A percentile compares a stretch with the other conserved stretches of the same genome.
These are phyloP conservation scores for Rhizoglyphus robini DNA, from an alignment of 1,140 invertebrate genomes.

Conservation along the genomic window DNA sequence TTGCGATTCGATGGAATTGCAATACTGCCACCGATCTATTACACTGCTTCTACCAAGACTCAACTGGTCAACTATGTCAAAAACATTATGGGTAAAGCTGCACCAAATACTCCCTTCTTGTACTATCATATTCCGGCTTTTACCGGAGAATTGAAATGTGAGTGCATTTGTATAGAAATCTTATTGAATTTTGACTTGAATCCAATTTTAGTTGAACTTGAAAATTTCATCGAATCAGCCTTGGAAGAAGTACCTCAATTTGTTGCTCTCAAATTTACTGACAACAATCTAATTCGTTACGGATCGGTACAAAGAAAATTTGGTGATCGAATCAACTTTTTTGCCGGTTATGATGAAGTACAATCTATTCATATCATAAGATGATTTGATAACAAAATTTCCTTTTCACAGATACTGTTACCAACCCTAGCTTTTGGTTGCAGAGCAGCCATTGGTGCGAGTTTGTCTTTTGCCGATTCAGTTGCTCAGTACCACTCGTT, in stretches of 20 bases:
- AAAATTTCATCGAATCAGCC: slow-evolving; percentile 38
- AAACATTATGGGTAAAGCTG: slow-evolving; percentile 45
- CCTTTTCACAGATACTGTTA: not conserved
- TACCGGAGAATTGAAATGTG: slow-evolving; percentile 51
- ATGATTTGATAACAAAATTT: not conserved
- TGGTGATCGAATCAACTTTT: slow-evolving; percentile 29
- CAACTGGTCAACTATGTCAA: slow-evolving; percentile 55
- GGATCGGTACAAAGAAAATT: slow-evolving; percentile 25
- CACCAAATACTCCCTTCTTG: slow-evolving; percentile 59
- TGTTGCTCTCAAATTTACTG: slow-evolving; percentile 20
- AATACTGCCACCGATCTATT: slow-evolving; percentile 60
- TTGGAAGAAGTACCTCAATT: slow-evolving; percentile 6
- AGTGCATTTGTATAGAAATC: slow-evolving; percentile 22
- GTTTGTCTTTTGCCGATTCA: slow-evolving; percentile 1
- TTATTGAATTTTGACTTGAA: not conserved
- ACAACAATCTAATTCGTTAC: slow-evolving; percentile 29
- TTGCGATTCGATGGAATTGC: slow-evolving; percentile 54
- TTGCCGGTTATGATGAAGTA: slow-evolving; percentile 34
- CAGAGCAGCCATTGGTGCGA: slow-evolving; percentile 3
- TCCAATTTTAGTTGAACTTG: slow-evolving; percentile 51
- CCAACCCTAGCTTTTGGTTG: not conserved
- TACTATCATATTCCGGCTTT: slow-evolving; percentile 65
- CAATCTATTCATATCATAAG: not conserved
- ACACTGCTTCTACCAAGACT: slow-evolving; percentile 46
- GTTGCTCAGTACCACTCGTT: not conserved